Base-by-base conservation (phyloP, 1,140 invertebrate genomes). In the Drosophila serrata region DNA sequence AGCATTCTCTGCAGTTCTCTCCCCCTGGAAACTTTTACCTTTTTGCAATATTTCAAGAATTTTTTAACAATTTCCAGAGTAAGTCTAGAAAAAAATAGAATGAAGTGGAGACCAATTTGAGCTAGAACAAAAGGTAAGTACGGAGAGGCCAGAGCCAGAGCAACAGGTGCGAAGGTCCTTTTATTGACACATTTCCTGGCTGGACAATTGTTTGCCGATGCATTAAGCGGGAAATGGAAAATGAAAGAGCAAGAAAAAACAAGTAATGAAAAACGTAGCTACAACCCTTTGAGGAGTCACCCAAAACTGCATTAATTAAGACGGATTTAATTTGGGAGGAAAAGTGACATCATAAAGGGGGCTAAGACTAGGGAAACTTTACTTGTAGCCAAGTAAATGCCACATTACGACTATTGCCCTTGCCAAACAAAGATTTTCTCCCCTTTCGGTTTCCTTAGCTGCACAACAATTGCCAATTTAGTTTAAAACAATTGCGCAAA, bases 391-490 rank as follows among this genome's bases (percentile, higher is more conserved):
- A 63, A 57, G 68, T 57, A 79, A 79, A 74, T 64, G 76, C 58
- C 65, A 72, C 55, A 79, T 79, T 72, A 70, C 56, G 55, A 77
- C 39, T 37, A 67, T 67, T 67, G 35, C 67, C 43, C 58, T 40
- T 39, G 59, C 64, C 72, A 80, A 79, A 79, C 67, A 79, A 73
- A 60, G 43, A 46, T 33, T 64, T 37, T 33, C 22, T n/a, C 43
- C 48, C 37, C 37, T 24, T 1, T 55, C 3, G 33, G 31, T 31
- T 59, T 31, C 46, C 63, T 55, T 31, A 37, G 49, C 58, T 69
- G 58, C 63, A 64, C 48, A 73, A 90, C 80, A 88, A 84, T 88
- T 88, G 85, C 40, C 84, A 88, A 88, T 88, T 88, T 88, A 67
- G 80, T 82, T 88, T 80, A 90, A 55, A 82, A 81, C 81, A 84